phyloP scores from a whole-genome alignment of 2,113 vertebrate genomes.

The Equus przewalskii region DNA sequence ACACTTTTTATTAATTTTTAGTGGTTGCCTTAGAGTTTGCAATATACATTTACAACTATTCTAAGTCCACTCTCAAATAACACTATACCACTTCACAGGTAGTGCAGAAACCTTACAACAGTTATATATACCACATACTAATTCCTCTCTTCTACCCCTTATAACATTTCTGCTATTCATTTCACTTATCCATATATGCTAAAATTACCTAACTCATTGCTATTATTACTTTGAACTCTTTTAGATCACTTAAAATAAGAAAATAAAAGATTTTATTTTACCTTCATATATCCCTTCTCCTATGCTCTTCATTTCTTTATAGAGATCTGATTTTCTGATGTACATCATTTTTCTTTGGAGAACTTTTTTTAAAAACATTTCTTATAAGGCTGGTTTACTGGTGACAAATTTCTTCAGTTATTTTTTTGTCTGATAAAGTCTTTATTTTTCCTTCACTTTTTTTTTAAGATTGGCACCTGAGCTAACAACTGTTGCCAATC shows the following conservation, averaged over 20 bases:
- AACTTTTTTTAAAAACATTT: background rate
- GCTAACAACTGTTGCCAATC: no score
- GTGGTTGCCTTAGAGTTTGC: constrained; percentile 9
- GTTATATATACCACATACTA: background rate
- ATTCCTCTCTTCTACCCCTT: background rate
- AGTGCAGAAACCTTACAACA: background rate
- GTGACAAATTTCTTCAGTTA: background rate
- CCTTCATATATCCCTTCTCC: background rate
- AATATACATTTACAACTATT: constrained; percentile 44
- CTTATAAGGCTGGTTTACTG: constrained; percentile 17
- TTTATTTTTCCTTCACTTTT: constrained; percentile 47
- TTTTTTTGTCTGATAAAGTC: constrained; percentile 10
- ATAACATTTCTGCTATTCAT: constrained; percentile 17
- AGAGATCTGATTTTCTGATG: constrained; percentile 29
- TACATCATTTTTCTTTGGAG: constrained; percentile 36
- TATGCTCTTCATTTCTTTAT: background rate
- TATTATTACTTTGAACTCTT: constrained; percentile 42
- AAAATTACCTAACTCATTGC: background rate
- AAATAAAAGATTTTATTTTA: constrained; percentile 55
- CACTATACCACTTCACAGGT: background rate
- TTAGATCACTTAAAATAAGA: constrained; percentile 27
- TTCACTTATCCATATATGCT: constrained; percentile 16
- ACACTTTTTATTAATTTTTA: constrained; percentile 13
- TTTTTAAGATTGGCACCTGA: no score
- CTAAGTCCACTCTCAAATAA: constrained; percentile 10